Conservation (phyloP, 2,113 vertebrate genomes). For the Gymnarchus niloticus region DNA sequence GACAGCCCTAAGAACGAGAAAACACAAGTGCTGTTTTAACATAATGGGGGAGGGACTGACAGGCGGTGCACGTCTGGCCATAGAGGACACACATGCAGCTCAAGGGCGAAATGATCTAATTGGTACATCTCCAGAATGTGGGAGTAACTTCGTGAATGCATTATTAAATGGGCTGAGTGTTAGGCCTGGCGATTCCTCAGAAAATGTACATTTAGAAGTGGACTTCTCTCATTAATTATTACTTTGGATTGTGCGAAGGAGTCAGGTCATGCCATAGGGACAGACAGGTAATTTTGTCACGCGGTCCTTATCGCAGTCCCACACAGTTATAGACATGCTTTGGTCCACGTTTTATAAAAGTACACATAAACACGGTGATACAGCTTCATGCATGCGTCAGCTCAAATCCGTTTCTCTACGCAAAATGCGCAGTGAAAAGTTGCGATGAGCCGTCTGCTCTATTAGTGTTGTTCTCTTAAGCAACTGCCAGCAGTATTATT, state of each 20-base stretch:
- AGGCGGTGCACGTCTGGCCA: slow-evolving; percentile 5
- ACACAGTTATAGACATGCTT: neutral
- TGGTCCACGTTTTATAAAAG: neutral
- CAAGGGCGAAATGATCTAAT: neutral
- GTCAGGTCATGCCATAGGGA: neutral
- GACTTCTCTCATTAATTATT: neutral
- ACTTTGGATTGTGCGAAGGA: neutral
- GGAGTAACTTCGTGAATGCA: neutral
- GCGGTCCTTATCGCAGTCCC: neutral
- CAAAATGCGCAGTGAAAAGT: neutral
- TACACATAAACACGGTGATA: neutral
- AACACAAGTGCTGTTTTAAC: neutral
- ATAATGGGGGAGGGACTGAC: slow-evolving; percentile 6
- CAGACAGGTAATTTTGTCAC: neutral
- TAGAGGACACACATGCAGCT: slow-evolving; percentile 11
- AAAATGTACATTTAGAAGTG: neutral
- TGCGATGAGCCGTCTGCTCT: neutral
- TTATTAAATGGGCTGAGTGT: neutral
- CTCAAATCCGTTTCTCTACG: neutral
- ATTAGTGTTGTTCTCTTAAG: neutral
- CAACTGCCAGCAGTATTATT: neutral
- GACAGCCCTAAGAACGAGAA: neutral
- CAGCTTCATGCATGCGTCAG: neutral
- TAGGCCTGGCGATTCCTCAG: neutral
- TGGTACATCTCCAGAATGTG: neutral